A percentile compares a stretch with the other conserved stretches of the same genome.
These are phyloP conservation scores for Clavelina lepadiformis DNA, from an alignment of 23 tunicate species.

Conservation along the genomic window DNA sequence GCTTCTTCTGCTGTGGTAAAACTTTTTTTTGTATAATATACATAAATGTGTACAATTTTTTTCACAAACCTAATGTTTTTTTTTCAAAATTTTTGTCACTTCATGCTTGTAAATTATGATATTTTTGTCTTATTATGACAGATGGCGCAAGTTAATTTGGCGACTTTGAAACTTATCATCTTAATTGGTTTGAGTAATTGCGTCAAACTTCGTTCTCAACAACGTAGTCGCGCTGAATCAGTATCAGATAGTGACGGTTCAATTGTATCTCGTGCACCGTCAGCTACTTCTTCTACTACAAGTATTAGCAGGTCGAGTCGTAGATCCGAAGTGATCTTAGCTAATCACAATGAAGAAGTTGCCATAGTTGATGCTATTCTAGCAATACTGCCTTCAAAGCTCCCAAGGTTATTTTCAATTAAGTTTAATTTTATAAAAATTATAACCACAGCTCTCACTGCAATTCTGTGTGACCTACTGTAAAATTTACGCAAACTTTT, in stretches of 20 bases:
- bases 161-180: conserved; percentile 36
- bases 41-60: too few species aligned
- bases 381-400: conserved; percentile 26
- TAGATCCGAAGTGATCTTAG: conserved; percentile 45
- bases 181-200: conserved; percentile 10
- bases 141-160: conserved; percentile 30
- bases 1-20: conserved; percentile 12
- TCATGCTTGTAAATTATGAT: neutral
- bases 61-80: neutral
- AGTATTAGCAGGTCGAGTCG: conserved; percentile 44
- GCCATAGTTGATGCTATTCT: conserved; percentile 56
- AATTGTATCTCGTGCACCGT: neutral
- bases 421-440: neutral
- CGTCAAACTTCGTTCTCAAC: neutral
- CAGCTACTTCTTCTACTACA: conserved; percentile 18
- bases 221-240: conserved; percentile 31
- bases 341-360: conserved; percentile 50
- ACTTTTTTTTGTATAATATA: too few species aligned
- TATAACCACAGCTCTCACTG: neutral
- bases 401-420: conserved; percentile 29
- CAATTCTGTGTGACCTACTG: too few species aligned
- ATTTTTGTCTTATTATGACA: neutral
- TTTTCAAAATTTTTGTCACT: neutral
- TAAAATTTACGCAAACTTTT: too few species aligned
- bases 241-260: neutral